Evolutionary conservation across 2,888 invertebrate species (phyloP), one percentile per base, ranked within the genome.

Genomic region (Phalera bucephala): DNA sequence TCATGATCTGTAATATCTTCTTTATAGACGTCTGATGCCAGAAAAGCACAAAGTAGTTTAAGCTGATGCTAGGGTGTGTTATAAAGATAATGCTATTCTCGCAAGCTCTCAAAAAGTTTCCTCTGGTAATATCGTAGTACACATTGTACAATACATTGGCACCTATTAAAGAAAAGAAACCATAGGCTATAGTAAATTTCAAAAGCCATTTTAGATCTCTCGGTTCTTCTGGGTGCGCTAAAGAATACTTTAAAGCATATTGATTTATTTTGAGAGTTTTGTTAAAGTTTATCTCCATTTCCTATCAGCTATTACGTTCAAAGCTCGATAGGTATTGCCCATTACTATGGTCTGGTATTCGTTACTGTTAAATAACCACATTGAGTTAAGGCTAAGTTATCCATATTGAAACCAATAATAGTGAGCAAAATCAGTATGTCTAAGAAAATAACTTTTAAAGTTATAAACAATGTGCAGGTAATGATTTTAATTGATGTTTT

Each of bases 1-100:
- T 38, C 36, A 48, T 44, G 31, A 31, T 31, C 6, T 39, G 25
- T 2, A 44, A 36, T 1, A 44, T 21, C 10, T 15, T 15, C 6
- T 7, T 27, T 11, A 48, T 9, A 29, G 23, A 13, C 11, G 21
- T 20, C n/a, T 17, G 26, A 6, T 41, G 21, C 1, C 9, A 2
- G 0, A 42, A 2, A 9, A 46, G n/a, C 5, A 39, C 15, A 12
- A 2, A 10, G 27, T 38, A 44, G 19, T 41, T 32, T 2, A 40
- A 22, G 7, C 31, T 36, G 1, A 32, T 12, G 0, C 37, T 28
- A 12, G 17, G 31, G 11, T 36, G 47, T 0, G 36, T 14, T 0
- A 45, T 12, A 8, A 26, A 21, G 1, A 42, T 1, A 1, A 31
- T 31, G 10, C 40, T 17, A 3, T 29, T 38, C 13, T 30, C 17